Evolutionary conservation across 2,888 invertebrate genomes (phyloP).

Genomic region (Apotomis betuletana): DNA sequence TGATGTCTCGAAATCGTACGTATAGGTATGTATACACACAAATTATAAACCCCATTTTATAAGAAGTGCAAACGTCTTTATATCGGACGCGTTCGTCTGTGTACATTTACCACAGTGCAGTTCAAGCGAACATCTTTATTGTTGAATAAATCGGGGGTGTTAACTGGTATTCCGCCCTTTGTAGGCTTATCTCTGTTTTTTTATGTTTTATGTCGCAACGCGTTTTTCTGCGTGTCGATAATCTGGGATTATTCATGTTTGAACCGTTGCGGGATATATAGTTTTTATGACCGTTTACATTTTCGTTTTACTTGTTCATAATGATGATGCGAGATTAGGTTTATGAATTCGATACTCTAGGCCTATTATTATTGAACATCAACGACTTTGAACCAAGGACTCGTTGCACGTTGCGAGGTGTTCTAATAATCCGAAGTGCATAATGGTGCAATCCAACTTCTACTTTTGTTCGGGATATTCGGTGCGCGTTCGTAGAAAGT

Average conservation of each 20-base stretch:
- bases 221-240: constrained; percentile 41
- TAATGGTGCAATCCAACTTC: too few species aligned
- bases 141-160: constrained; percentile 54
- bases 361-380: too few species aligned
- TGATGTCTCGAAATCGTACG: background rate
- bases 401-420: too few species aligned
- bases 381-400: too few species aligned
- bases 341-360: too few species aligned
- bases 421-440: too few species aligned
- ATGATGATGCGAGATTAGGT: too few species aligned
- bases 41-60: too few species aligned
- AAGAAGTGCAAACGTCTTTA: background rate
- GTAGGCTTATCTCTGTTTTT: constrained; percentile 35
- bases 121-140: constrained; percentile 54
- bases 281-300: too few species aligned
- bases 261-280: background rate
- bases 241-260: constrained; percentile 42
- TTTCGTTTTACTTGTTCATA: too few species aligned
- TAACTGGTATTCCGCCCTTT: constrained; percentile 50
- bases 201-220: constrained; percentile 43
- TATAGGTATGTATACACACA: background rate
- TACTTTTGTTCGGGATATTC: too few species aligned
- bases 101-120: constrained; percentile 50
- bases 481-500: too few species aligned
- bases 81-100: constrained; percentile 9